A percentile compares a stretch with the other conserved stretches of the same genome.
Conservation (phyloP, 2,113 vertebrate species). For the Oncorhynchus nerka region DNA sequence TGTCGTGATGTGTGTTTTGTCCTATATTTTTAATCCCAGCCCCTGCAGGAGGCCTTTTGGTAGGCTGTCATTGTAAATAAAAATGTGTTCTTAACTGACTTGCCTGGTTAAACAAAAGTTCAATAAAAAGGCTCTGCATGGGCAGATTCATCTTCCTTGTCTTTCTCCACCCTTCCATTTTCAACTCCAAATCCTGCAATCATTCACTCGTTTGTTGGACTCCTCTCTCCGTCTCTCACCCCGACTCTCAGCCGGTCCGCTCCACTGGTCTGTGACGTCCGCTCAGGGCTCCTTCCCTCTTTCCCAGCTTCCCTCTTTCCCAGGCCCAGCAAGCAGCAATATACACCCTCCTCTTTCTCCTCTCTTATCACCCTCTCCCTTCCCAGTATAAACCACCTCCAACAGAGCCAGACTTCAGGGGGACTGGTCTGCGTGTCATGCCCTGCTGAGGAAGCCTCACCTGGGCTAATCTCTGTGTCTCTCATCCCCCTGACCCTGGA, state of each 20-base stretch:
- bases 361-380: neutral
- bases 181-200: constrained; percentile 64
- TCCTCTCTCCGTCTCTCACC: constrained; percentile 24
- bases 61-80: too few species aligned
- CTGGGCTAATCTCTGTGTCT: constrained; percentile 39
- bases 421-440: constrained; percentile 33
- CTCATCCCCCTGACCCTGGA: constrained; percentile 32
- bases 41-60: too few species aligned
- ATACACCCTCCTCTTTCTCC: neutral
- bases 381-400: constrained; percentile 19
- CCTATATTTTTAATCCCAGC: too few species aligned
- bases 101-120: too few species aligned
- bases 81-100: too few species aligned
- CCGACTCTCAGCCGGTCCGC: constrained; percentile 28
- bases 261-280: constrained; percentile 67
- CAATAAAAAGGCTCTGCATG: neutral
- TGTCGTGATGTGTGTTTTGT: too few species aligned
- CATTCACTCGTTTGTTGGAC: constrained; percentile 66
- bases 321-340: too few species aligned
- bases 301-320: neutral
- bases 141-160: neutral
- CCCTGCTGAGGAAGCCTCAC: constrained; percentile 45
- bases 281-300: constrained; percentile 29
- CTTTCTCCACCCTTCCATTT: constrained; percentile 34
- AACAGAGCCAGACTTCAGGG: constrained; percentile 41